Evolutionary conservation across 1,140 invertebrate genomes (phyloP).

Genomic region (Drosophila sucinea): DNA sequence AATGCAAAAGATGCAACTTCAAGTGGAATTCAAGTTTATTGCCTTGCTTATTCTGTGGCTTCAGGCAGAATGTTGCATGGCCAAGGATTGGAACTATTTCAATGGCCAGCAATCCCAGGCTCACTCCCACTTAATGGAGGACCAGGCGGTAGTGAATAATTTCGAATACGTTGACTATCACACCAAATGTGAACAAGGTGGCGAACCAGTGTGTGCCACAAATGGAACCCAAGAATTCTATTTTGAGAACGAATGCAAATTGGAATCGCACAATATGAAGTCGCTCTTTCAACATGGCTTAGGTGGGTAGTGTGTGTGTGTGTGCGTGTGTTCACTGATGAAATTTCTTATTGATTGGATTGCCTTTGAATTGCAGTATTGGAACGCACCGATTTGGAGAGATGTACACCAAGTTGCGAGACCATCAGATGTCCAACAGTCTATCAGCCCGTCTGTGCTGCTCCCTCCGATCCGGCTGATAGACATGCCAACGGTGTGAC

Average conservation of each 20-base stretch:
- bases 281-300: conserved; percentile 59
- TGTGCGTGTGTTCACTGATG: too few species aligned
- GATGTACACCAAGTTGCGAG: conserved; percentile 47
- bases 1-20: conserved; percentile 2
- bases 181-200: conserved; percentile 47
- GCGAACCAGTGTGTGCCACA: conserved; percentile 61
- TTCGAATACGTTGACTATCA: conserved; percentile 68
- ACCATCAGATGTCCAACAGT: conserved; percentile 39
- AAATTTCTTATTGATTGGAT: too few species aligned
- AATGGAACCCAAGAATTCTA: conserved; percentile 50
- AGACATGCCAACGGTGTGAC: conserved; percentile 30
- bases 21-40: neutral
- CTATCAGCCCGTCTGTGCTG: conserved; percentile 51
- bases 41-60: neutral
- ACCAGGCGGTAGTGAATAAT: neutral
- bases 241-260: conserved; percentile 59
- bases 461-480: conserved; percentile 5
- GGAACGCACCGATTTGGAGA: conserved; percentile 58
- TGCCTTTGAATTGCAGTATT: conserved; percentile 28
- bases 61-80: neutral
- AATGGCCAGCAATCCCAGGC: neutral
- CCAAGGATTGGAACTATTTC: neutral
- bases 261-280: conserved; percentile 66
- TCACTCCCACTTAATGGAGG: neutral
- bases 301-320: conserved; percentile 33